A percentile compares a stretch with the other conserved stretches of the same genome.
Evolutionary conservation across 2,113 vertebrate species (phyloP).

Genomic region (Phylloscopus trochiloides): DNA sequence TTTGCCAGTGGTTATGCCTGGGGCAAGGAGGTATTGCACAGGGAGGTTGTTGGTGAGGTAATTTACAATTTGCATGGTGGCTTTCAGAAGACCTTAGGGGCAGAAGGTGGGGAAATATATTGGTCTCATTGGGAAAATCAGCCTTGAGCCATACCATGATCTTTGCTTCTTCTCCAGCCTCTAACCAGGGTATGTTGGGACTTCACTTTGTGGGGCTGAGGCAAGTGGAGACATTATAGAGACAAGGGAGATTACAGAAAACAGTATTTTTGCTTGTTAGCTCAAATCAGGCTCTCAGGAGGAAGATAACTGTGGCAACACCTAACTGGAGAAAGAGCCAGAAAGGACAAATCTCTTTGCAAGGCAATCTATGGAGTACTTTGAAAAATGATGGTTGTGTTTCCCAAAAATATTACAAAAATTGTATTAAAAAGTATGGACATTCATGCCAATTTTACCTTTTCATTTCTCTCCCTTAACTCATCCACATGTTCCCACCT

Average conservation of each 20-base stretch:
- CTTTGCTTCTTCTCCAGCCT: not conserved
- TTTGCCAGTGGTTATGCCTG: not conserved
- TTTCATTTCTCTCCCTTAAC: not conserved
- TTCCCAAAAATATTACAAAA: not conserved
- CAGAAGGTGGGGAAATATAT: not conserved
- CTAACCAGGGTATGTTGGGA: not conserved
- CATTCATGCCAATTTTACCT: not conserved
- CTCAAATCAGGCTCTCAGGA: not conserved
- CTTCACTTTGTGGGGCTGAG: not conserved
- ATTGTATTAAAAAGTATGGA: not conserved
- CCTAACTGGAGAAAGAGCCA: not conserved
- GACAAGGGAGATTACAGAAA: not conserved
- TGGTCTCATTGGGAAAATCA: not conserved
- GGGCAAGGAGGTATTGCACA: not conserved
- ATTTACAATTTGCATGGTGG: not conserved
- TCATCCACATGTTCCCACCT: not conserved
- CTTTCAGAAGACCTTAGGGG: not conserved
- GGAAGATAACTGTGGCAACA: not conserved
- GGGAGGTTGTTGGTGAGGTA: not conserved
- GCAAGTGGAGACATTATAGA: not conserved
- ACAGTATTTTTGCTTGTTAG: not conserved
- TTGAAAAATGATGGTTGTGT: not conserved
- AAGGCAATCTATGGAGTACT: not conserved
- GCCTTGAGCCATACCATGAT: not conserved
- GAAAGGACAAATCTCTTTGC: not conserved